phyloP scores from a whole-genome alignment of 2,888 invertebrate genomes.

The Nasonia oneida region DNA sequence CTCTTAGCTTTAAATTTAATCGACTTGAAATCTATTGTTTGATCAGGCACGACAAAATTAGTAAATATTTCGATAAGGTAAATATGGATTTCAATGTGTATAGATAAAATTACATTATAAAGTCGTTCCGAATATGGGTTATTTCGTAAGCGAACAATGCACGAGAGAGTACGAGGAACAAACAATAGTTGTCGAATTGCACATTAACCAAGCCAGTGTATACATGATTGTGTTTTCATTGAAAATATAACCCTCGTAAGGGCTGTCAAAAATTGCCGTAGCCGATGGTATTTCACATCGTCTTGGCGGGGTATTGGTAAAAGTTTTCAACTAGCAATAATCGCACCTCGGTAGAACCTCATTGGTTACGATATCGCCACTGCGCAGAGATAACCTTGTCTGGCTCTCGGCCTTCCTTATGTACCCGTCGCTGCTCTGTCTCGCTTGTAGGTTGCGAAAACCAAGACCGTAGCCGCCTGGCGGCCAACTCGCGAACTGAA shows the following conservation, averaged over 20 bases:
- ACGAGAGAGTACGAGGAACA: background rate
- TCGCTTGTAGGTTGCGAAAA: background rate
- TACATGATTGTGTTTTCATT: conserved; percentile 40
- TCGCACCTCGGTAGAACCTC: conserved; percentile 93
- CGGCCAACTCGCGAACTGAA: background rate
- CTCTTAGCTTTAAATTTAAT: too few relatives aligned
- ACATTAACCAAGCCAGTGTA: too few relatives aligned
- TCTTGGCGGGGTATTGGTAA: conserved; percentile 94
- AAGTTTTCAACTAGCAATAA: conserved; percentile 97
- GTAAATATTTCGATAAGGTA: too few relatives aligned
- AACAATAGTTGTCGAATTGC: background rate
- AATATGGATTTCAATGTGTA: too few relatives aligned
- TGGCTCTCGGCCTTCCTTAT: conserved; percentile 28
- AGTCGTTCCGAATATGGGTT: too few relatives aligned
- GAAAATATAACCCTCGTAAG: conserved; percentile 62
- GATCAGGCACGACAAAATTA: too few relatives aligned
- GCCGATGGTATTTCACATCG: conserved; percentile 90
- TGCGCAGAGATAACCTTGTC: conserved; percentile 88
- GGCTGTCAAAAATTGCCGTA: conserved; percentile 89
- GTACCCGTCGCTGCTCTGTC: conserved; percentile 37
- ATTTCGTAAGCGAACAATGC: too few relatives aligned
- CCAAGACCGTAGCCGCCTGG: conserved; percentile 38
- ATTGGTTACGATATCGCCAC: conserved; percentile 95
- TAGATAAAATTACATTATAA: too few relatives aligned
- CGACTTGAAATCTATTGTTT: too few relatives aligned